Evolutionary conservation across 2,888 invertebrate species (phyloP), one percentile per base, ranked within the genome.

Genomic region (Caenorhabditis doughertyi): DNA sequence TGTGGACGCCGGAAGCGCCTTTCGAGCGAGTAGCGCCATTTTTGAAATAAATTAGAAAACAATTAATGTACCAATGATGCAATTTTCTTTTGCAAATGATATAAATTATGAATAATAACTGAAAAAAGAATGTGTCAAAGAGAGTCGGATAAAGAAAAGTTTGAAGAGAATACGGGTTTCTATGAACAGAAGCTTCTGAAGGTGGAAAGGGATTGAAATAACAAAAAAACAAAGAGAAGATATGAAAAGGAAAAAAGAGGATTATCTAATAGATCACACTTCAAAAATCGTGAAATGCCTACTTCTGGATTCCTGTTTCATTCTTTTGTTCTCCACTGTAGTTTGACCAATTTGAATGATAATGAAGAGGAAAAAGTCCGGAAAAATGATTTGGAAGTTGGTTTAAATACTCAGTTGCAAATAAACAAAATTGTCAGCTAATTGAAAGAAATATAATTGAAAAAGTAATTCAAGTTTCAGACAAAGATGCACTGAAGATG

Each of bases 21-120:
- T 77, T 7, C 76, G 51, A 21, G 76, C 76, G 16, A 70, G 55
- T n/a, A 70, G 47, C 29, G 77, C 77, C 77, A 77, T 77, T 4
- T 25, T 23, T 53, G 47, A 25, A 13, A 53, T 25, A 8, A n/a
- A n/a, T 9, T 27, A 18, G 1, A 58, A 58, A 39, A 11, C 9
- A 39, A 39, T 13, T 39, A 16, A 39, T 39, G 13, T 3, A 3
- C 39, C 9, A 39, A 9, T 39, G 39, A 5, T 39, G 9, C 32
- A 32, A 32, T 39, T 39, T 16, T 13, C 16, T 11, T 39, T 39
- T 39, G 13, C 16, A 16, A 2, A 11, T 13, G 39, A 13, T 39
- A 9, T 39, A 11, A 11, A 39, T 8, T 39, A 39, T 39, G 11
- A 39, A 39, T 4, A 35, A 58, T 39, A 13, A 13, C 11, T 4